Conservation (phyloP, 2,797 vertebrate species). For the Lutjanus argentimaculatus region DNA sequence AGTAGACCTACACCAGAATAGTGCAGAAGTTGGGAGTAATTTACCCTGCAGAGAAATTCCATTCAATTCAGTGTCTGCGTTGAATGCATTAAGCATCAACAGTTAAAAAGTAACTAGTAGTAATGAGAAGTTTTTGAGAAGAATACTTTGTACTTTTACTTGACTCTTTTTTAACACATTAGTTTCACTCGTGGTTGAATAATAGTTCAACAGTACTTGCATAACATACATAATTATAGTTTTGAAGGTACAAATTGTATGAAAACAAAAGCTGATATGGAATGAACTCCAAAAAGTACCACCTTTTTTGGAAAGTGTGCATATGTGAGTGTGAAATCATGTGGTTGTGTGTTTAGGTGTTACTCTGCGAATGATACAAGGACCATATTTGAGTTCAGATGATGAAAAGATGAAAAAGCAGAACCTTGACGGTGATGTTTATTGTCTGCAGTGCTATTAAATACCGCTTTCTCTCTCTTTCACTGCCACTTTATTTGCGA, state of each 20-base stretch:
- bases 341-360: not conserved
- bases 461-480: conserved; percentile 21
- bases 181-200: no score
- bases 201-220: no score
- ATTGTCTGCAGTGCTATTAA: conserved; percentile 10
- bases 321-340: not conserved
- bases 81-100: no score
- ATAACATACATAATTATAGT: no score
- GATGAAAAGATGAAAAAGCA: conserved; percentile 8
- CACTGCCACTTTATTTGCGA: conserved; percentile 25
- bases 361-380: not conserved
- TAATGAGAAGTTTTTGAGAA: no score
- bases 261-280: not conserved
- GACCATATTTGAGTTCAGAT: not conserved
- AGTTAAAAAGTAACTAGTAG: no score
- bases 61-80: no score
- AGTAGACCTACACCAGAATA: no score
- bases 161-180: no score
- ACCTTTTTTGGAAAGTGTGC: not conserved
- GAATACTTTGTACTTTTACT: no score
- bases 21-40: no score
- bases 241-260: not conserved
- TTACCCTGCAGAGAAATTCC: no score
- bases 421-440: conserved; percentile 12
- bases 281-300: not conserved